These are phyloP conservation scores for Diabrotica balteata DNA, from an alignment of 2,888 invertebrate genomes.

Conservation along the genomic window DNA sequence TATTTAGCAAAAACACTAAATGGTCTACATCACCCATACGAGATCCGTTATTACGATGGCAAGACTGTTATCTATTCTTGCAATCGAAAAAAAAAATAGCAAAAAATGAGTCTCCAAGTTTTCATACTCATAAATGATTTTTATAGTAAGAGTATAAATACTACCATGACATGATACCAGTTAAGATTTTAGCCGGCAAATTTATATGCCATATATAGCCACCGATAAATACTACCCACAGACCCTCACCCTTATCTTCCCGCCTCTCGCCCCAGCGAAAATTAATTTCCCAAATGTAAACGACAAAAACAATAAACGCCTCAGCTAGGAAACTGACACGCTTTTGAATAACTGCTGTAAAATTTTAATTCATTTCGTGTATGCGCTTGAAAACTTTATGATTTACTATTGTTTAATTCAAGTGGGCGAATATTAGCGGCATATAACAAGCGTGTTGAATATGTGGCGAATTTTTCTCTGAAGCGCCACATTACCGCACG, in stretches of 20 bases:
- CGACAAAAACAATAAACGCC: conserved; percentile 50
- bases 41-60: too few species aligned
- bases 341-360: conserved; percentile 53
- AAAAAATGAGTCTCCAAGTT: too few species aligned
- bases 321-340: conserved; percentile 45
- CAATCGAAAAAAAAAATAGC: too few species aligned
- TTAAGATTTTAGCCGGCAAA: too few species aligned
- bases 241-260: conserved; percentile 7
- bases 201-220: not conserved
- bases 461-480: conserved; percentile 48
- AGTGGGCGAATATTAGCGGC: conserved; percentile 47
- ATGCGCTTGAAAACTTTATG: conserved; percentile 56
- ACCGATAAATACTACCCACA: not conserved
- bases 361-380: conserved; percentile 58
- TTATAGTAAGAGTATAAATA: too few species aligned
- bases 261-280: conserved; percentile 28
- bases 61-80: too few species aligned
- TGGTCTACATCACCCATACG: too few species aligned
- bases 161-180: too few species aligned
- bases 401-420: conserved; percentile 54
- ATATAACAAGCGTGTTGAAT: conserved; percentile 45
- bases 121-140: too few species aligned
- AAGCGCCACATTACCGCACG: conserved; percentile 33
- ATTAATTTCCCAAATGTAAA: conserved; percentile 52
- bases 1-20: too few species aligned